These are phyloP conservation scores for Gobius niger DNA, from an alignment of 2,113 vertebrate species.

Conservation along the genomic window DNA sequence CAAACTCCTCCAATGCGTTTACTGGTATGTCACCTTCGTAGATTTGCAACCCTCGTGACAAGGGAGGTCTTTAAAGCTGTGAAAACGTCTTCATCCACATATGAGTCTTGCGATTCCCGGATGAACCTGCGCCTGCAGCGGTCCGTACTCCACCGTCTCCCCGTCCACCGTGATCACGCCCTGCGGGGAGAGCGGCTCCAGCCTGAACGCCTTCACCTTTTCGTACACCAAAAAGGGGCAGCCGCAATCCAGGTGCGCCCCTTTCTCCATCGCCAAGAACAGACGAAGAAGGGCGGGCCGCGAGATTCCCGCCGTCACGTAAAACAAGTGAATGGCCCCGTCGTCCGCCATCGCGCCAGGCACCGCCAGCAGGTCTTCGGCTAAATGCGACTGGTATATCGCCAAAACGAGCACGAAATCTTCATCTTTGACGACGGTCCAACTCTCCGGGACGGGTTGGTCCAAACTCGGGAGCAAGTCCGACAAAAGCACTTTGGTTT, in stretches of 20 bases:
- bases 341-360: conserved; percentile 78
- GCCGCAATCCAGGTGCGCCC: conserved; percentile 79
- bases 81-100: conserved; percentile 63
- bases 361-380: conserved; percentile 81
- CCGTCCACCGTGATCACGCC: conserved; percentile 90
- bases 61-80: conserved; percentile 31
- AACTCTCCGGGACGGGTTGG: conserved; percentile 84
- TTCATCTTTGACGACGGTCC: conserved; percentile 85
- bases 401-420: conserved; percentile 87
- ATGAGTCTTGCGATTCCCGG: conserved; percentile 76
- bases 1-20: background rate
- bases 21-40: background rate
- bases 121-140: conserved; percentile 89
- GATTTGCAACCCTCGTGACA: conserved; percentile 15
- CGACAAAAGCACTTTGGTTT: conserved; percentile 27
- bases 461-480: conserved; percentile 82
- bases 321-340: conserved; percentile 87
- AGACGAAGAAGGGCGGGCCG: conserved; percentile 83
- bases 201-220: conserved; percentile 83
- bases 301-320: conserved; percentile 84
- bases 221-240: conserved; percentile 84
- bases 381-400: conserved; percentile 89
- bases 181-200: conserved; percentile 78
- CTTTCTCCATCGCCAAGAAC: conserved; percentile 92
- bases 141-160: conserved; percentile 82